These are phyloP conservation scores for Creontiades dilutus DNA, from an alignment of 2,888 invertebrate genomes.

Conservation along the genomic window DNA sequence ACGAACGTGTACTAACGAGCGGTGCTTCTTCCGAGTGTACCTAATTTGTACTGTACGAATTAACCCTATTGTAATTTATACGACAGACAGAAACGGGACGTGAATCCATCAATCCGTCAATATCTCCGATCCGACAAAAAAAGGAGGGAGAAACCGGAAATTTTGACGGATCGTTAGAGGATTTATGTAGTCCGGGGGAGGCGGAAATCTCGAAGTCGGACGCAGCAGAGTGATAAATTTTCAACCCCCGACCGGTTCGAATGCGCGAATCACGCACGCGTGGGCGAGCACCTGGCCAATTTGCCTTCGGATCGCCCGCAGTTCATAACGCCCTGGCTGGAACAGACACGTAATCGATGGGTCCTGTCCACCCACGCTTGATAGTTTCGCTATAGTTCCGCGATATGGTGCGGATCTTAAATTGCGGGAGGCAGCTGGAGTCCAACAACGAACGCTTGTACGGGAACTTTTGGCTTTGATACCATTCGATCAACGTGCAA, in stretches of 20 bases:
- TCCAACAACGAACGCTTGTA: no score
- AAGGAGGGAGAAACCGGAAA: neutral
- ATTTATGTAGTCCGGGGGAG: neutral
- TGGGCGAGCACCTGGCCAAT: constrained; percentile 32
- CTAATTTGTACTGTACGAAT: no score
- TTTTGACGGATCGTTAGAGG: neutral
- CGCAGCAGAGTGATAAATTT: neutral
- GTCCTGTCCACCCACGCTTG: neutral
- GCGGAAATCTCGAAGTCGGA: neutral
- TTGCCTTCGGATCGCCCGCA: neutral
- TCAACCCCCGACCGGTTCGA: neutral
- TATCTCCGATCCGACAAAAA: neutral
- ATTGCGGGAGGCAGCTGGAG: no score
- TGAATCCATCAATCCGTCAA: neutral
- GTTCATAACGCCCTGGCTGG: neutral
- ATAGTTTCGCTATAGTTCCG: no score
- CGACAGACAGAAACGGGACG: neutral
- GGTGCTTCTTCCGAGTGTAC: no score
- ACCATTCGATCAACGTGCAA: no score
- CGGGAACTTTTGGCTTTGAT: no score
- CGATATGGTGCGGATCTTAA: no score
- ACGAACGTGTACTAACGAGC: no score
- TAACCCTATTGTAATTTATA: no score
- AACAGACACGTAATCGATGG: neutral
- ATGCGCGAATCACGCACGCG: constrained; percentile 3